phyloP scores from a whole-genome alignment of 2,888 invertebrate species.

The Protodeltote pygarga region DNA sequence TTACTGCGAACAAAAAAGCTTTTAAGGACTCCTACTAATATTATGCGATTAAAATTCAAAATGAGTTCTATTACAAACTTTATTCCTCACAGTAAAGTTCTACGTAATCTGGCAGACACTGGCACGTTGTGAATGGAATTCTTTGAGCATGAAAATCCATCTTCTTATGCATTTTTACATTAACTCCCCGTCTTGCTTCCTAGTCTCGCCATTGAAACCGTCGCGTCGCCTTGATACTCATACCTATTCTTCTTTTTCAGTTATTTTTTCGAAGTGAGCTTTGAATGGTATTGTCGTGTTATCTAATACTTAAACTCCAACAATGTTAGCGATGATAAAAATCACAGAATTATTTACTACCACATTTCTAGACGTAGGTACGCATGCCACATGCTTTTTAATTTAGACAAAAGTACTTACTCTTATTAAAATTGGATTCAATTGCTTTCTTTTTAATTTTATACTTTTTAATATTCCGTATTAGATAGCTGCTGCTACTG shows the following conservation, averaged over 20 bases:
- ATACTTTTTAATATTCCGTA: conserved; percentile 24
- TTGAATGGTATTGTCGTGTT: conserved; percentile 16
- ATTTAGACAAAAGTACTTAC: no score
- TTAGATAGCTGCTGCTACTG: conserved; percentile 26
- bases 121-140: conserved; percentile 51
- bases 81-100: conserved; percentile 42
- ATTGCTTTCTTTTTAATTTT: no score
- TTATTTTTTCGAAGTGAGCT: conserved; percentile 20
- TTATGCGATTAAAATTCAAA: conserved; percentile 51
- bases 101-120: conserved; percentile 50
- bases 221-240: conserved; percentile 26
- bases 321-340: no score
- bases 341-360: no score
- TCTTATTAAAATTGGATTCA: no score
- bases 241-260: conserved; percentile 27
- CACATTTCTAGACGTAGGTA: no score
- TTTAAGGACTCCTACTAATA: conserved; percentile 39
- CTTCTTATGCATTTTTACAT: conserved; percentile 52
- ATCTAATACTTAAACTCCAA: conserved; percentile 10
- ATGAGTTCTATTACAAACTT: conserved; percentile 47
- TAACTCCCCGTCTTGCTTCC: conserved; percentile 29
- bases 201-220: conserved; percentile 37
- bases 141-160: conserved; percentile 51
- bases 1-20: conserved; percentile 43
- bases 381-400: no score